Base-by-base conservation (phyloP, 2,888 invertebrate species). In the Tinea pellionella region DNA sequence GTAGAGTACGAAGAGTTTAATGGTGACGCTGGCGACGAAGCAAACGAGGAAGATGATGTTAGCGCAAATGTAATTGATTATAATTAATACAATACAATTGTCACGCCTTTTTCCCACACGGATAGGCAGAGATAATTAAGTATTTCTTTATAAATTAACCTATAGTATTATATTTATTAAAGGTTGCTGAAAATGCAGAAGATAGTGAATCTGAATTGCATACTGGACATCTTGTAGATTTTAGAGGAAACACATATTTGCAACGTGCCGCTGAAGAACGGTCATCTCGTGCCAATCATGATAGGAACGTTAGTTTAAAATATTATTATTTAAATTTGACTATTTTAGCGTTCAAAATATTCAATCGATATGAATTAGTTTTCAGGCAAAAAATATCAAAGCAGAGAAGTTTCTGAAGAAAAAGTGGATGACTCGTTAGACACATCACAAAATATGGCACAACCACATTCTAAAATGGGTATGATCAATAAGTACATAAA, bases 1-100 rank as follows among this genome's bases (percentile, higher is more conserved):
- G 64, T 66, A 0, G 80, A 77, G 41, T 77, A 78, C 60, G 75
- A 73, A 29, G 71, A 68, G 12, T 68, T 69, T 15, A 72, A 42
- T 2, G 61, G 19, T 8, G 24, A 3, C 13, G 16, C 0, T 11
- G 58, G 72, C 61, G 60, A 65, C 0, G 65, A 63, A 2, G 66
- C 65, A 12, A 75, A 76, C 11, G 71, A 69, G n/a, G 64, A 72
- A 16, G 68, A 73, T 12, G 18, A 51, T 15, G 12, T 15, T 7
- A 41, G 8, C 13, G 41, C 41, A 3, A 41, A n/a, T n/a, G n/a
- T n/a, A n/a, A n/a, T n/a, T n/a, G n/a, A n/a, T n/a, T n/a, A n/a
- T n/a, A n/a, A n/a, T n/a, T n/a, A n/a, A n/a, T n/a, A n/a, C n/a
- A n/a, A n/a, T n/a, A n/a, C n/a, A n/a, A n/a, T n/a, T n/a, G n/a